A percentile compares a stretch with the other conserved stretches of the same genome.
Evolutionary conservation across 2,797 vertebrate species (phyloP).

Genomic region (Muscicapa comitata): DNA sequence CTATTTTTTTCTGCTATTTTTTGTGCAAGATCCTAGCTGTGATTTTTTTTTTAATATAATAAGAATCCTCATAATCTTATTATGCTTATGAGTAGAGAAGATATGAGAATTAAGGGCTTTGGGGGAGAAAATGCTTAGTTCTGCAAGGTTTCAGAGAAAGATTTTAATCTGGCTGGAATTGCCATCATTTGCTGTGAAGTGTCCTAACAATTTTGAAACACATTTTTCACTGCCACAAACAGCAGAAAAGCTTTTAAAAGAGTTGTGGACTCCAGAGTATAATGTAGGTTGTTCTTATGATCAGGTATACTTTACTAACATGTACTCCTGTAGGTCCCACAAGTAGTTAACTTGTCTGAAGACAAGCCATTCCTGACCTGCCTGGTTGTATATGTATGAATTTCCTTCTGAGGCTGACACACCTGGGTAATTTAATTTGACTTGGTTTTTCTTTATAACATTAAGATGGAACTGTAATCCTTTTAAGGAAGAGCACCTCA

Average conservation of each 20-base stretch:
- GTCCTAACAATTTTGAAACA: background rate
- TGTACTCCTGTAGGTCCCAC: background rate
- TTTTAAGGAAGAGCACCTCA: background rate
- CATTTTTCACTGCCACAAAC: background rate
- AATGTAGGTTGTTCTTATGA: background rate
- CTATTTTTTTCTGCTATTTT: conserved; percentile 11
- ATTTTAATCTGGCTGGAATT: background rate
- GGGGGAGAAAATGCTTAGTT: background rate
- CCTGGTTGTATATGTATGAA: background rate
- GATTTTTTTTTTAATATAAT: conserved; percentile 21
- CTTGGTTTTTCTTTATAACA: background rate
- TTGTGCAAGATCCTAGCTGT: background rate
- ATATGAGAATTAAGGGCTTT: background rate
- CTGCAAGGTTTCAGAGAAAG: background rate
- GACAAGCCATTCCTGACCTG: background rate
- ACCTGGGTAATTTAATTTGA: background rate
- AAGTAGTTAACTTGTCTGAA: background rate
- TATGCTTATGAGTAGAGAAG: background rate
- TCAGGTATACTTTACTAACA: background rate
- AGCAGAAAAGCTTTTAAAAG: background rate
- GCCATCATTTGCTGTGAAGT: background rate
- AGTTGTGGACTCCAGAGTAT: background rate
- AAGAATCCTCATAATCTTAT: background rate
- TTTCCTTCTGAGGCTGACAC: background rate
- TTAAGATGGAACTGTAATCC: background rate